A percentile compares a stretch with the other conserved stretches of the same genome.
These are phyloP conservation scores for Mechanitis messenoides DNA, from an alignment of 2,888 invertebrate species.

Conservation along the genomic window DNA sequence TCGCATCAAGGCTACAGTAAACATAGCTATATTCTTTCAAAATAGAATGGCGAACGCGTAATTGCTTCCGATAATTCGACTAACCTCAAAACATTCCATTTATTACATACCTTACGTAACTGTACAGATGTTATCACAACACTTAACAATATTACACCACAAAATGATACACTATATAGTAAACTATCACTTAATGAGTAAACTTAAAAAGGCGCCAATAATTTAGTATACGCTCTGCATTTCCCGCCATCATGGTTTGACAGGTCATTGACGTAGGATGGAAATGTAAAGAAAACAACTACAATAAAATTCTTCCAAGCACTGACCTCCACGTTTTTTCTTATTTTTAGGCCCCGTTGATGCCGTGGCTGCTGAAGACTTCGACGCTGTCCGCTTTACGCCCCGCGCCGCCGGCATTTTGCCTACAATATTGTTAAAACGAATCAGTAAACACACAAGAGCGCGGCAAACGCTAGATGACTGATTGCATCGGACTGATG, in stretches of 20 bases:
- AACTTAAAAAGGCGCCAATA: conserved; percentile 36
- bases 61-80: conserved; percentile 31
- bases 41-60: conserved; percentile 31
- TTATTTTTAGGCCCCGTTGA: conserved; percentile 65
- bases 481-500: conserved; percentile 52
- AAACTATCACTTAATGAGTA: conserved; percentile 22
- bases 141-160: conserved; percentile 21
- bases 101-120: conserved; percentile 40
- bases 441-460: conserved; percentile 63
- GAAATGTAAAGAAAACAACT: conserved; percentile 71
- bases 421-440: conserved; percentile 70
- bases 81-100: conserved; percentile 45
- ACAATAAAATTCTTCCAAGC: conserved; percentile 39
- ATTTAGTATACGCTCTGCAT: conserved; percentile 42
- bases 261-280: conserved; percentile 72
- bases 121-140: conserved; percentile 24
- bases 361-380: conserved; percentile 53
- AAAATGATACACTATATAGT: conserved; percentile 25
- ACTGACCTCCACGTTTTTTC: conserved; percentile 72
- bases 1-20: conserved; percentile 23
- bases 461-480: conserved; percentile 59
- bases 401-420: conserved; percentile 74
- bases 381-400: conserved; percentile 70
- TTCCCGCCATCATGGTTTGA: conserved; percentile 74
- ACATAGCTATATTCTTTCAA: conserved; percentile 21